Percentiles rank a stretch among this genome's conserved stretches.
Evolutionary conservation across 2,113 vertebrate genomes (phyloP).

Genomic region (Mellivora capensis): DNA sequence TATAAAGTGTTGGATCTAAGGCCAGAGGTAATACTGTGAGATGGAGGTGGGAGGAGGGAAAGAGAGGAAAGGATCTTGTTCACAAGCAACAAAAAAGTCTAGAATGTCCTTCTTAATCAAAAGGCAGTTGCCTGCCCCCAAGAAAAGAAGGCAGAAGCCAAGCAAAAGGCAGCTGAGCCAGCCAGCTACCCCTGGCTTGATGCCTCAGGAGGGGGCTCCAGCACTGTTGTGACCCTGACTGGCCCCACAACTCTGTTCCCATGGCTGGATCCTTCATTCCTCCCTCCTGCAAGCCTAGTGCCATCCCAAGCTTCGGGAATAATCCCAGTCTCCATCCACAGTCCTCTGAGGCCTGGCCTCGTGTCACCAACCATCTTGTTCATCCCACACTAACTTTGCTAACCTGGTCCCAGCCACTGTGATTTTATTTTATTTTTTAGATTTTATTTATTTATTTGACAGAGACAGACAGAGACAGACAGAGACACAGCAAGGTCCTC

Average conservation of each 20-base stretch:
- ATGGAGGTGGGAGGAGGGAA: background rate
- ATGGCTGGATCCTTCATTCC: background rate
- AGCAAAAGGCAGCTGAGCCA: background rate
- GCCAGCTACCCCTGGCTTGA: background rate
- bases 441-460: too few species aligned
- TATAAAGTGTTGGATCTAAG: background rate
- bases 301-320: background rate
- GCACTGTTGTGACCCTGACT: background rate
- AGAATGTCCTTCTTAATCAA: background rate
- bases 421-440: too few species aligned
- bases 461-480: too few species aligned
- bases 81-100: background rate
- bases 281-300: fast-evolving
- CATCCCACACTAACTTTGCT: background rate
- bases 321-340: background rate
- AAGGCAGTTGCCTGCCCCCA: background rate
- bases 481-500: background rate
- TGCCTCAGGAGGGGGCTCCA: background rate
- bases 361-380: background rate
- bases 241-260: background rate
- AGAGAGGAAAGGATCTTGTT: background rate
- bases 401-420: background rate
- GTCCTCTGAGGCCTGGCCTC: too few species aligned
- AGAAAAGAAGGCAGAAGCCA: background rate
- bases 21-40: background rate